Conservation (phyloP, 2,888 invertebrate species). For the Drosophila neonasuta region DNA sequence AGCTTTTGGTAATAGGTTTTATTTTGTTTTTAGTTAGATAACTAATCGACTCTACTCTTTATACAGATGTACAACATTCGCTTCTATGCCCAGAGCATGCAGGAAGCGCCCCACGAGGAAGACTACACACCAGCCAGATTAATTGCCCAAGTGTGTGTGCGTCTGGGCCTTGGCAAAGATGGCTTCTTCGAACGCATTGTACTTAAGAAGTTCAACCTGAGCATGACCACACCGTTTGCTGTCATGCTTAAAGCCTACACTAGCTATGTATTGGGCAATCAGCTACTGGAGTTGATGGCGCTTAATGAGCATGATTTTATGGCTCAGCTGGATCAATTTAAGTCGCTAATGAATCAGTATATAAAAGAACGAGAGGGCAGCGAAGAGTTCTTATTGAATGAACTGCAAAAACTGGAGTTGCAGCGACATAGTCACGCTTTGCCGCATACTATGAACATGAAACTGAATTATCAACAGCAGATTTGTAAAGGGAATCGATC, state of each 20-base stretch:
- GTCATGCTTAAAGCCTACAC: constrained; percentile 76
- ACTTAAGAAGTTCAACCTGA: constrained; percentile 64
- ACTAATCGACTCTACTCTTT: too few relatives aligned
- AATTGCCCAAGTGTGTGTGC: constrained; percentile 74
- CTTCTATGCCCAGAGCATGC: constrained; percentile 74
- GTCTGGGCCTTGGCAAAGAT: constrained; percentile 66
- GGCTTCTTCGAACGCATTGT: constrained; percentile 75
- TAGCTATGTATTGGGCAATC: constrained; percentile 78
- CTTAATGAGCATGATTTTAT: constrained; percentile 77
- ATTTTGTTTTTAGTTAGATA: too few relatives aligned
- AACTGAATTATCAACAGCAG: constrained; percentile 73
- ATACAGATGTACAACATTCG: constrained; percentile 77
- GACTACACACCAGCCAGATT: constrained; percentile 73
- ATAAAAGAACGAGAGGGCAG: constrained; percentile 76
- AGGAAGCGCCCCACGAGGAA: constrained; percentile 36
- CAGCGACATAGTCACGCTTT: constrained; percentile 70
- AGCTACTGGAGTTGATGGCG: constrained; percentile 73
- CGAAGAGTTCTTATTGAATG: constrained; percentile 69
- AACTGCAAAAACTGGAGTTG: constrained; percentile 68
- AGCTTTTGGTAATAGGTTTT: too few relatives aligned
- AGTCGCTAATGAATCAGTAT: constrained; percentile 71
- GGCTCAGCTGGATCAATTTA: constrained; percentile 62
- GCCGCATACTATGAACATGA: constrained; percentile 58
- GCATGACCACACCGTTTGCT: constrained; percentile 69
- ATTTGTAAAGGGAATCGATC: constrained; percentile 79